phyloP scores from a whole-genome alignment of 2,888 invertebrate species.

The Drosophila austrosaltans region DNA sequence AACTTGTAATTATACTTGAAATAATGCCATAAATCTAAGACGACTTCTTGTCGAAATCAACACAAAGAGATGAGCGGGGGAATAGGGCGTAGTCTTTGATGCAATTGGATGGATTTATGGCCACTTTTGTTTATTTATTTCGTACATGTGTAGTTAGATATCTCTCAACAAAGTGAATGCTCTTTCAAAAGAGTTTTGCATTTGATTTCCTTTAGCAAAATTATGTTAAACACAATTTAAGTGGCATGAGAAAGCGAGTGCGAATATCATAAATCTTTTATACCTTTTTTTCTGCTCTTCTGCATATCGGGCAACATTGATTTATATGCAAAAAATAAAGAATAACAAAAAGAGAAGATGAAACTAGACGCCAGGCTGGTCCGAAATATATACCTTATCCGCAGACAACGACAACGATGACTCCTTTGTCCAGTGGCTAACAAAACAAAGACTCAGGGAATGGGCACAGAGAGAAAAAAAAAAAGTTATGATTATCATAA shows the following conservation, averaged over 20 bases:
- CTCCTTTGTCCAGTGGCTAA: conserved; percentile 64
- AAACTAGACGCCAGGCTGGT: conserved; percentile 66
- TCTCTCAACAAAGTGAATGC: not conserved
- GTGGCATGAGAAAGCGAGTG: conserved; percentile 23
- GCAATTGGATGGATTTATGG: conserved; percentile 70
- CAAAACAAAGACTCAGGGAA: conserved; percentile 35
- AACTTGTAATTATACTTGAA: conserved; percentile 71
- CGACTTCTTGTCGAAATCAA: conserved; percentile 52
- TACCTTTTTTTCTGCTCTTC: conserved; percentile 77
- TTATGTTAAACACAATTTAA: conserved; percentile 66
- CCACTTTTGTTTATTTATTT: conserved; percentile 53
- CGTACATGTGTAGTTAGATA: conserved; percentile 9
- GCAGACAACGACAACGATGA: conserved; percentile 14
- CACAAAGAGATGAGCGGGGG: conserved; percentile 5
- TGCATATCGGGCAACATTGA: conserved; percentile 79
- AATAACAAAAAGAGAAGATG: conserved; percentile 74
- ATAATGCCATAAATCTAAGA: conserved; percentile 60
- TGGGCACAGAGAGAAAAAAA: conserved; percentile 24
- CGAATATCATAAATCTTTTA: conserved; percentile 77
- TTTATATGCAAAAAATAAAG: conserved; percentile 79
- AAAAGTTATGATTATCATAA: conserved; percentile 82
- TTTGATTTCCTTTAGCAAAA: conserved; percentile 50
- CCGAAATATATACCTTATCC: conserved; percentile 63
- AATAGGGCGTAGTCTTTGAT: conserved; percentile 52
- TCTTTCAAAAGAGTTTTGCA: conserved; percentile 34